These are phyloP conservation scores for Hemithea aestivaria DNA, from an alignment of 2,888 invertebrate genomes.

Conservation along the genomic window DNA sequence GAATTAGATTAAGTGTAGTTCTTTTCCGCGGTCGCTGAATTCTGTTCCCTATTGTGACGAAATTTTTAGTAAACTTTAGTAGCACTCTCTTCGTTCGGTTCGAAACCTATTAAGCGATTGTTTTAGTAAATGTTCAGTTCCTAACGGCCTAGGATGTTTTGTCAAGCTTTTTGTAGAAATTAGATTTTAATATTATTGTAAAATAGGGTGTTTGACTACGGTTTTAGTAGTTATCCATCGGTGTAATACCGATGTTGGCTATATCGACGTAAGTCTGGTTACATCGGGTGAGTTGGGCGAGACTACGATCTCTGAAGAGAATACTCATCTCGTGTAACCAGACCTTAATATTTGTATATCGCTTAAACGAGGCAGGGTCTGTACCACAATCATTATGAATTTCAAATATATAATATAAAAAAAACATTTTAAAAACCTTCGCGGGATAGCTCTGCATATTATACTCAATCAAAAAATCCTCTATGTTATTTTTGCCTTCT, in stretches of 20 bases:
- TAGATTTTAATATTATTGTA: constrained; percentile 41
- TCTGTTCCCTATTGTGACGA: constrained; percentile 20
- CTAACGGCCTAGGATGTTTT: constrained; percentile 73
- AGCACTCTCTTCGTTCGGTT: constrained; percentile 45
- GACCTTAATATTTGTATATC: constrained; percentile 45
- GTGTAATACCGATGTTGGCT: constrained; percentile 37
- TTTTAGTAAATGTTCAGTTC: constrained; percentile 58
- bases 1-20: constrained; percentile 45
- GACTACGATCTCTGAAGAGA: too few relatives aligned
- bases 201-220: constrained; percentile 14
- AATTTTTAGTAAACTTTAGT: constrained; percentile 40
- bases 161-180: constrained; percentile 60
- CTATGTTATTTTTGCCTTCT: constrained; percentile 14
- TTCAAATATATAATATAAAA: constrained; percentile 43
- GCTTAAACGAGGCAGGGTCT: constrained; percentile 78
- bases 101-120: constrained; percentile 34
- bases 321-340: too few relatives aligned
- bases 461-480: constrained; percentile 30
- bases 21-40: constrained; percentile 25
- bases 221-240: constrained; percentile 28
- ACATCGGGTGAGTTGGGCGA: constrained; percentile 7
- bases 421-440: constrained; percentile 44
- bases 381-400: constrained; percentile 66
- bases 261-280: constrained; percentile 24
- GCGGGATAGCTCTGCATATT: constrained; percentile 62